Base-by-base conservation (phyloP, 2,888 invertebrate species). In the Plemyria rubiginata region DNA sequence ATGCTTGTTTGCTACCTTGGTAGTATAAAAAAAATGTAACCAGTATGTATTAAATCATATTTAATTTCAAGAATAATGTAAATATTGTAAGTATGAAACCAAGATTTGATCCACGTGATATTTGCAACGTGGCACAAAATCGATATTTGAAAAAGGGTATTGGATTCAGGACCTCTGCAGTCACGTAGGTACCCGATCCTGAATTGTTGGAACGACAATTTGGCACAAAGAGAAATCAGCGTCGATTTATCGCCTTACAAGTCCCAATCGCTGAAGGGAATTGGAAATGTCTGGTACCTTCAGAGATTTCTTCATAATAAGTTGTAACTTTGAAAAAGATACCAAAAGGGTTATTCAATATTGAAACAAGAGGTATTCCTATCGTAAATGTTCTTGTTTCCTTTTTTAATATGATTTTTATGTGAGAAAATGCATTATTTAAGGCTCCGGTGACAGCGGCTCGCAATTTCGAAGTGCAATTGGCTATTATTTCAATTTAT, bases 191-290 rank as follows among this genome's bases (percentile, higher is more conserved):
- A 58, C 43, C 49, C 56, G 48, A 66, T 58, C 46, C 60, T 60
- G 58, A 68, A 67, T 66, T 51, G 62, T 62, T 54, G 48, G 60
- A 66, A 64, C 54, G 65, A 69, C 62, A 62, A 67, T 69, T 70
- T 69, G 40, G 59, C 62, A 69, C 69, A 69, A 69, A 67, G 69
- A 69, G 66, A 70, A 70, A 70, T 67, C 67, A 65, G 55, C 56
- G 63, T 51, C 66, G 62, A 69, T 70, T 62, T 70, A 70, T 70
- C 58, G 64, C 50, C 60, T 46, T 46, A 62, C 65, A 60, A 68
- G 55, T 57, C 68, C 60, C 65, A 64, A 67, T 60, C 62, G 67
- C 61, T 61, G 60, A 60, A 61, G 40, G 62, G 67, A 63, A 51
- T 60, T 66, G 59, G 50, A 65, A 64, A 65, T 65, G 55, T 54